phyloP scores from a whole-genome alignment of 2,113 vertebrate genomes.

The Oreochromis spilurus region DNA sequence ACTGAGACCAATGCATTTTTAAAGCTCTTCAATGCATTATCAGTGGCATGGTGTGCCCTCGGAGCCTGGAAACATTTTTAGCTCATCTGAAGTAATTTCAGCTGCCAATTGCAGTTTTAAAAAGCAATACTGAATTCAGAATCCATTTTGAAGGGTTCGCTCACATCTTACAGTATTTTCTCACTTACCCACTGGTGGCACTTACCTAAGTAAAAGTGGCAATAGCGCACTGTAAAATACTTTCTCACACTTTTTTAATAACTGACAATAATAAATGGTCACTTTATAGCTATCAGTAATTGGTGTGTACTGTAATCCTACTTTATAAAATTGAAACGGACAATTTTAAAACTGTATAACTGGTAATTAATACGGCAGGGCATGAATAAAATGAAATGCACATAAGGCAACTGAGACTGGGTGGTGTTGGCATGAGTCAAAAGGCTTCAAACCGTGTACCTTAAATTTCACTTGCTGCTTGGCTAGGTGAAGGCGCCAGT shows the following conservation, averaged over 20 bases:
- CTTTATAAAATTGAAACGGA: not conserved
- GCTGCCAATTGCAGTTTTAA: not conserved
- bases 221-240: not conserved
- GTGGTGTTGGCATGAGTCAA: not conserved
- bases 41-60: not conserved
- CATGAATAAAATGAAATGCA: not conserved
- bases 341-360: not conserved
- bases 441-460: not conserved
- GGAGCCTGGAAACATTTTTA: slow-evolving; percentile 5
- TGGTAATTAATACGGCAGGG: not conserved
- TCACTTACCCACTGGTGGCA: not conserved
- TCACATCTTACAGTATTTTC: not conserved
- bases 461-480: not conserved
- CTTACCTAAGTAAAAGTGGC: not conserved
- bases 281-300: not conserved
- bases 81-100: slow-evolving; percentile 22
- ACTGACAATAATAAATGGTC: not conserved
- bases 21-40: slow-evolving; percentile 36
- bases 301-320: not conserved
- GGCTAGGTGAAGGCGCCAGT: not conserved
- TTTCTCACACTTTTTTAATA: not conserved
- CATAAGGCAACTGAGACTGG: not conserved
- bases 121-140: not conserved
- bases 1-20: slow-evolving; percentile 54
- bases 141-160: not conserved